Evolutionary conservation across 2,888 invertebrate species (phyloP), one percentile per base, ranked within the genome.

Genomic region (Hirtodrosophila cameraria): DNA sequence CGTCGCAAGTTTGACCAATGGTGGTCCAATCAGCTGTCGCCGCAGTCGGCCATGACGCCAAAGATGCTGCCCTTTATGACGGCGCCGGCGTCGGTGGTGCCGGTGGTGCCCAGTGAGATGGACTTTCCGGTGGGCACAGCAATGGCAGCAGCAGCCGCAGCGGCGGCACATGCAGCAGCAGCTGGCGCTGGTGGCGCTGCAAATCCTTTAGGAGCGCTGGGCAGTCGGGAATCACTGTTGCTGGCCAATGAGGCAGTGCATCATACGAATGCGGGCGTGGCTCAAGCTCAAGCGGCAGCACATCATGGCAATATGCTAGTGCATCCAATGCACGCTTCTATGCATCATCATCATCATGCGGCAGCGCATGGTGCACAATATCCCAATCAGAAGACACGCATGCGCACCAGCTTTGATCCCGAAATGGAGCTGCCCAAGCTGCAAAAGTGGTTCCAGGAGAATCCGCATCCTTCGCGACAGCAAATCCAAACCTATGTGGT

Each of bases 391-490:
- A 97, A 97, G 91, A 97, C 97, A 2, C 93, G 98, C 84, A 97
- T 98, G 97, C 93, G 99, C 74, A 98, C 98, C 12, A 98, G 97
- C 88, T 99, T 99, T 88, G 98, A 99, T 91, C 98, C 98, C 0
- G 98, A 99, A 91, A 92, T 97, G 86, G 99, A 99, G 91, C 92
- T 99, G 67, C 99, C 99, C 0, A 97, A 98, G 87, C 92, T 99
- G 48, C 99, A 99, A 89, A 94, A 96, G 77, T 99, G 99, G 99
- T 99, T 99, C 92, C 94, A 95, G 33, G 97, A 97, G 89, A 99
- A 99, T 90, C 98, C 98, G 82, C 99, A 99, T 90, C 99, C 99
- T 0, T 97, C 97, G 71, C 93, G 99, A 49, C 97, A 98, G 86
- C 98, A 98, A 92, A 98, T 99, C 88, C 97, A 98, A 83, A 96